Evolutionary conservation across 2,888 invertebrate species (phyloP).

Genomic region (Synergus laeviventris): DNA sequence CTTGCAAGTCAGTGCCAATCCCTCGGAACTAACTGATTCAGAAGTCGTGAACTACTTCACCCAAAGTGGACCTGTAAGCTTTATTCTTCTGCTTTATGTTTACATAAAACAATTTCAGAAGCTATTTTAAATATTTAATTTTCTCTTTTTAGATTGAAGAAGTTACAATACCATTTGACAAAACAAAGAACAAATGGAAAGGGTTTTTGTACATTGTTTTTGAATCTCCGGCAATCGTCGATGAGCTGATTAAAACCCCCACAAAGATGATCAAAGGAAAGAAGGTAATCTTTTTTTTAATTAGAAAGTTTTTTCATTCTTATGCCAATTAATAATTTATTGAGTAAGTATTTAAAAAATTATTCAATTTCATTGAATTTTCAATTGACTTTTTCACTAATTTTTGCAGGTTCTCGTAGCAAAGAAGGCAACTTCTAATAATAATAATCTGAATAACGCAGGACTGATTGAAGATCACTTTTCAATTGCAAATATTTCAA

Average conservation of each 20-base stretch:
- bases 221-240: not conserved
- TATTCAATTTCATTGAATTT: too few relatives aligned
- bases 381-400: not conserved
- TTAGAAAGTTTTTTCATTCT: not conserved
- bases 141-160: slow-evolving; percentile 23
- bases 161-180: not conserved
- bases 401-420: slow-evolving; percentile 3
- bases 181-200: slow-evolving; percentile 7
- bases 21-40: not conserved
- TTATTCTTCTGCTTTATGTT: not conserved
- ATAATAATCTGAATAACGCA: not conserved
- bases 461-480: not conserved
- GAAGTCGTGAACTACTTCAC: slow-evolving; percentile 1
- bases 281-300: slow-evolving; percentile 59
- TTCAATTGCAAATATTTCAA: not conserved
- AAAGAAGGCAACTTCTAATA: not conserved
- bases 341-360: not conserved
- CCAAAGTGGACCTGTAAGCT: not conserved
- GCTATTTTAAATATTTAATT: not conserved
- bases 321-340: not conserved
- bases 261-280: not conserved
- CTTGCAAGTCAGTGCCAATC: slow-evolving; percentile 6
- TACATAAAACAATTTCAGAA: not conserved
- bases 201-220: not conserved
- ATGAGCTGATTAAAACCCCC: not conserved